phyloP scores from a whole-genome alignment of 2,888 invertebrate species.

The Euphydryas editha region DNA sequence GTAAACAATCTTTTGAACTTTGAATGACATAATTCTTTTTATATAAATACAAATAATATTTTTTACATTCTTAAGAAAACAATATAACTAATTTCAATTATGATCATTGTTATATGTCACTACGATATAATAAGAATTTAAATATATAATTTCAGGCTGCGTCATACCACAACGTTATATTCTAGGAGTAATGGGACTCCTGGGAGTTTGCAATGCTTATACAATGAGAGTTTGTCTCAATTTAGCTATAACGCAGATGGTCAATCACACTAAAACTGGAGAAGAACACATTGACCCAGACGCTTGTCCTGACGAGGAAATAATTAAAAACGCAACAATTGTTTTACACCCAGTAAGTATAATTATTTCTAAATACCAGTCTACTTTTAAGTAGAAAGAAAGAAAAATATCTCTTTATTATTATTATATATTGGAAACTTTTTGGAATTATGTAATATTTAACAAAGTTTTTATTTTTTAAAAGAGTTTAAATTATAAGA shows the following conservation, averaged over 20 bases:
- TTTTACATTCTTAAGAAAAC: too few species aligned
- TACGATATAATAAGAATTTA: not conserved
- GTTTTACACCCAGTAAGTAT: conserved; percentile 61
- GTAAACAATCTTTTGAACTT: too few species aligned
- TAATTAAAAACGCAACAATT: conserved; percentile 48
- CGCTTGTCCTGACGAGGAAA: conserved; percentile 62
- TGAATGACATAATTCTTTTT: too few species aligned
- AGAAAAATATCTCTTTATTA: too few species aligned
- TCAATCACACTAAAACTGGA: conserved; percentile 55
- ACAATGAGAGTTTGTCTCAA: conserved; percentile 89
- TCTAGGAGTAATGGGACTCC: conserved; percentile 88
- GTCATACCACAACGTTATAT: conserved; percentile 87
- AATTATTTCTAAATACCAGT: not conserved
- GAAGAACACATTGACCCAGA: conserved; percentile 53
- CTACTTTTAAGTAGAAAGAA: too few species aligned
- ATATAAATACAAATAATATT: too few species aligned
- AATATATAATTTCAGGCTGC: conserved; percentile 70
- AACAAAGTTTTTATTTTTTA: too few species aligned
- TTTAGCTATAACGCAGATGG: conserved; percentile 89
- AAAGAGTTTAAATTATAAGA: too few species aligned
- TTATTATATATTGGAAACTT: too few species aligned
- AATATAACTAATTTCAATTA: too few species aligned
- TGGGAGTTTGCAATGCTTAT: conserved; percentile 88
- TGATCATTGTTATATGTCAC: not conserved
- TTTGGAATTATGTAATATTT: too few species aligned